phyloP scores from a whole-genome alignment of 2,113 vertebrate genomes.

The Corythoichthys haematopterus region DNA sequence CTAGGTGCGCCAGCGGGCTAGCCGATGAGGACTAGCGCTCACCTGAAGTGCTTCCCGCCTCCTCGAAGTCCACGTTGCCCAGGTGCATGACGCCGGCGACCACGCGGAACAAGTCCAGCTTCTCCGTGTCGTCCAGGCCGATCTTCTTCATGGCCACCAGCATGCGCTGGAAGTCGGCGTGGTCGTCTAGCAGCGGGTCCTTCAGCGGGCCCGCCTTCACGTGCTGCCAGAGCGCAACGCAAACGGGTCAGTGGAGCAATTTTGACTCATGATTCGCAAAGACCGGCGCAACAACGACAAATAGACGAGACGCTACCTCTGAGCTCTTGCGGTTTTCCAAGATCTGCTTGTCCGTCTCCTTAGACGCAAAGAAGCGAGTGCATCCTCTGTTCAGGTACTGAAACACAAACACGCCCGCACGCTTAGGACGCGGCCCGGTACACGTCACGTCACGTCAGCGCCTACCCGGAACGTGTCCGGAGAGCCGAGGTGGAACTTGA shows the following conservation, averaged over 20 bases:
- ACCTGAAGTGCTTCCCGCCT: conserved; percentile 93
- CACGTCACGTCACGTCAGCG: no score
- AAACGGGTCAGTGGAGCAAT: no score
- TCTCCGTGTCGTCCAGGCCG: conserved; percentile 88
- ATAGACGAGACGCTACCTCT: conserved; percentile 68
- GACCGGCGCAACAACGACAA: no score
- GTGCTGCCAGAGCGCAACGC: conserved; percentile 67
- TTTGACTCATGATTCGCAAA: no score
- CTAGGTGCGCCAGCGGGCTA: no score
- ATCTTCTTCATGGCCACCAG: conserved; percentile 96
- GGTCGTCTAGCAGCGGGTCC: conserved; percentile 93
- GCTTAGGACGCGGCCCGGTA: not conserved
- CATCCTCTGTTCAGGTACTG: conserved; percentile 96
- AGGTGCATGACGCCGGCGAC: conserved; percentile 96
- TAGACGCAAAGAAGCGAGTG: conserved; percentile 90
- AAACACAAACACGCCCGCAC: conserved; percentile 19
- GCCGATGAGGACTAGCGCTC: not conserved
- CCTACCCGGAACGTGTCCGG: conserved; percentile 89
- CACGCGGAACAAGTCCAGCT: conserved; percentile 92
- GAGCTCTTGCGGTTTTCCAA: conserved; percentile 91
- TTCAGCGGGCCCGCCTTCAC: conserved; percentile 86
- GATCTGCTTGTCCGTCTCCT: conserved; percentile 90
- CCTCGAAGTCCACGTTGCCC: conserved; percentile 97
- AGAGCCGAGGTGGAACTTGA: conserved; percentile 85
- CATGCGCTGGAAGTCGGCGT: conserved; percentile 91